phyloP scores from a whole-genome alignment of 2,113 vertebrate species.

The Pseudonaja textilis region DNA sequence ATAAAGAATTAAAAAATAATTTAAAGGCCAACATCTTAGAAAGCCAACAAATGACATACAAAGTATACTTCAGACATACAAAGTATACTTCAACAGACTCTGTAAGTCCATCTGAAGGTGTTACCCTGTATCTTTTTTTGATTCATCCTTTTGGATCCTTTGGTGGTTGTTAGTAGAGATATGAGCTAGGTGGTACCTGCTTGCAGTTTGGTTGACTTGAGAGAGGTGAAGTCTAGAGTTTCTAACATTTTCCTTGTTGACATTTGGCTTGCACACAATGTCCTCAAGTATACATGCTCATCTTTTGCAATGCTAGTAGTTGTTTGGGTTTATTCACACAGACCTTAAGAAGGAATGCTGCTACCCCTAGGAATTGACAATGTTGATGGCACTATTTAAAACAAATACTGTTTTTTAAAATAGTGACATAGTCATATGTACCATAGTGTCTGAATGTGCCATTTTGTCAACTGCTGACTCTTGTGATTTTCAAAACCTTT shows the following conservation, averaged over 20 bases:
- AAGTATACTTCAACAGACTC: too few relatives aligned
- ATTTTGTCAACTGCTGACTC: background rate
- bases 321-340: background rate
- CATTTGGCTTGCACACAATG: background rate
- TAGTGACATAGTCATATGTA: background rate
- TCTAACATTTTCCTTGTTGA: background rate
- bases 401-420: background rate
- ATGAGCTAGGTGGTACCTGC: background rate
- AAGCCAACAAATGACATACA: background rate
- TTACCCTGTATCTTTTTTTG: background rate
- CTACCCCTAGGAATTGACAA: background rate
- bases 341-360: background rate
- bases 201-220: background rate
- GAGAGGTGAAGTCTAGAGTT: background rate
- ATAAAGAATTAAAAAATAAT: background rate
- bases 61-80: too few relatives aligned
- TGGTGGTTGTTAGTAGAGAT: background rate
- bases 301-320: background rate
- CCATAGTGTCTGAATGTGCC: background rate
- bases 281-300: background rate
- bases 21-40: background rate
- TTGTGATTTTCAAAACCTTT: background rate
- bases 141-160: background rate
- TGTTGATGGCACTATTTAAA: background rate
- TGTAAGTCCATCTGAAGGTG: background rate